Base-by-base conservation (phyloP, 2,888 invertebrate genomes). In the Ormyrus thymus region DNA sequence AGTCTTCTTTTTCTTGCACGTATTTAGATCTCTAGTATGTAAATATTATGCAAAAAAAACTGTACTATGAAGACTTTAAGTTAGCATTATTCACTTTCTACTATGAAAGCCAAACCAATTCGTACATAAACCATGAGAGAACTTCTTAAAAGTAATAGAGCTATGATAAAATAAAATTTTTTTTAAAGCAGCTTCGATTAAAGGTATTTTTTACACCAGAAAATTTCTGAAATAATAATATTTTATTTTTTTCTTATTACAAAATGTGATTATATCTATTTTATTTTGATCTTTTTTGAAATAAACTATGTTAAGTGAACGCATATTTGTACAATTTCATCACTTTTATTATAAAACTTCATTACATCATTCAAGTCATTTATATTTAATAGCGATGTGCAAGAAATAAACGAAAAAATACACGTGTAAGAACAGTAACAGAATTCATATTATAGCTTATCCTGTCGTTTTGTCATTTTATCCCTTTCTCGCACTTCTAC, bases 311-410 rank as follows among this genome's bases (percentile, higher is more conserved):
- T 59, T 48, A 76, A 69, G 61, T 62, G 53, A 76, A 76, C 55
- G 61, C 45, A 50, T 77, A 46, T 71, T 71, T 64, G 59, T 77
- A 71, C 77, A 71, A 69, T 71, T 77, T 65, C 29, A 71, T 77
- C 55, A 45, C 46, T 71, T 65, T 65, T 77, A 77, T 71, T 71
- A 71, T 51, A 71, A 71, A 71, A 71, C 45, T 69, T 70, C 29
- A 65, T 64, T 76, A 70, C 64, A 76, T 69, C 62, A 64, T 76
- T 53, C 3, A 64, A 76, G 56, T 56, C 13, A 29, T 69, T 66
- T 13, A 62, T 65, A 45, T n/a, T 71, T 69, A 15, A 61, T 9
- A 43, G 73, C 56, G 59, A 77, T 48, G 55, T 68, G 56, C 53
- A 72, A 72, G 13, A 65, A 61, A 10, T 53, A 77, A 77, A 77